These are phyloP conservation scores for Diacarnus erythraeanus DNA, from an alignment of 37 sponge, comb jelly and placozoan genomes.

Conservation along the genomic window DNA sequence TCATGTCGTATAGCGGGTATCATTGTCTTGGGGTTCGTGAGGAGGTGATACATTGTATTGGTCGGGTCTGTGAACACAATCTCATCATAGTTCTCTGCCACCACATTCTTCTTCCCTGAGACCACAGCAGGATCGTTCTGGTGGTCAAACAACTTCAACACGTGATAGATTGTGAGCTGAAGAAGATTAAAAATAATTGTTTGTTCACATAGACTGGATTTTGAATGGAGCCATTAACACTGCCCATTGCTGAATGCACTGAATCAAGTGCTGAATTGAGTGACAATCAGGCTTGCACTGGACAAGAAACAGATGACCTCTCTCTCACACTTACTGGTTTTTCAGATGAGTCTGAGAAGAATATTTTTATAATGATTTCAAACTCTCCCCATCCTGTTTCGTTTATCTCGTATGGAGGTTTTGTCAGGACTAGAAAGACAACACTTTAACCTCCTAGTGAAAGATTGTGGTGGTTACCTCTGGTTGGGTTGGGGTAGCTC, in stretches of 20 bases:
- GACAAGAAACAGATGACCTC: no score
- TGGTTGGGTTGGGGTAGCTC: conserved; percentile 86
- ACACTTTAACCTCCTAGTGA: neutral
- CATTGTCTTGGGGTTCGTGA: conserved; percentile 62
- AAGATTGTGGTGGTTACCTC: conserved; percentile 44
- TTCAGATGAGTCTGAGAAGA: conserved; percentile 87
- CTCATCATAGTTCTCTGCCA: conserved; percentile 93
- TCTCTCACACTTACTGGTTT: conserved; percentile 75
- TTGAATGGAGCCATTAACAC: neutral
- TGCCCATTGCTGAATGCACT: no score
- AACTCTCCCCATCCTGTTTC: conserved; percentile 99
- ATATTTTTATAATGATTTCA: conserved; percentile 89
- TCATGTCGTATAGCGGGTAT: conserved; percentile 76
- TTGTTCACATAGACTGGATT: no score
- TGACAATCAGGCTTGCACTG: no score
- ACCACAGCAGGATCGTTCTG: conserved; percentile 81
- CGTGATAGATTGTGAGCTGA: conserved; percentile 86
- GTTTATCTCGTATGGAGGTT: conserved; percentile 86
- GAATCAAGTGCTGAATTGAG: no score
- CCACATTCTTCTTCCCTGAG: conserved; percentile 86
- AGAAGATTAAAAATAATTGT: conserved; percentile 1
- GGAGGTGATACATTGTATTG: conserved; percentile 63
- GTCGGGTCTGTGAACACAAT: conserved; percentile 93
- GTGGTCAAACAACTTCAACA: conserved; percentile 85
- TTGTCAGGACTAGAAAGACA: conserved; percentile 53